Evolutionary conservation across 2,888 invertebrate species (phyloP).

Genomic region (Philereme transversata): DNA sequence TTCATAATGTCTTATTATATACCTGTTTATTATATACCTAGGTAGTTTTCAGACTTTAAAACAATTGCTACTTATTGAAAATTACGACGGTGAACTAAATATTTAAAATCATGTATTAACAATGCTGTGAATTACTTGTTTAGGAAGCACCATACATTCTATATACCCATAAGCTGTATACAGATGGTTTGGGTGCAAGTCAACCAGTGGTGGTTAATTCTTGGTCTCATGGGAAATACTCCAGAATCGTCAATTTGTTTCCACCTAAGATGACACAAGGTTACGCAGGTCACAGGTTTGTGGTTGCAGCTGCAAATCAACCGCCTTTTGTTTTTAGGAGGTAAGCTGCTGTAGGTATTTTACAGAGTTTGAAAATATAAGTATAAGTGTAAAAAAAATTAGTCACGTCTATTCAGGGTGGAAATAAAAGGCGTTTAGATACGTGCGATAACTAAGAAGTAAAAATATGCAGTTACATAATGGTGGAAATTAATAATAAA

Average conservation of each 20-base stretch:
- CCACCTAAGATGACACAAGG: conserved; percentile 87
- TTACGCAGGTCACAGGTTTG: conserved; percentile 90
- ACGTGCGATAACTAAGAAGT: too few relatives aligned
- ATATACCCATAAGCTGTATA: conserved; percentile 89
- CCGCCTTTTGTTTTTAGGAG: conserved; percentile 89
- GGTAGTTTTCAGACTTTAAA: too few relatives aligned
- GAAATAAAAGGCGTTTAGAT: too few relatives aligned
- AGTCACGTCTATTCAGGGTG: too few relatives aligned
- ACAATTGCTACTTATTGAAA: too few relatives aligned
- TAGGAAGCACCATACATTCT: conserved; percentile 88
- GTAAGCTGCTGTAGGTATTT: conserved; percentile 55
- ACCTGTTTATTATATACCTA: too few relatives aligned
- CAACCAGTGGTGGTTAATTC: conserved; percentile 87
- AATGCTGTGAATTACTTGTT: conserved; percentile 22
- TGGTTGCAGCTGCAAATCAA: conserved; percentile 87
- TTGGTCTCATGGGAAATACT: conserved; percentile 86
- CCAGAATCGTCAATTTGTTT: conserved; percentile 86
- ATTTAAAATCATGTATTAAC: too few relatives aligned
- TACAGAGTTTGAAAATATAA: not conserved
- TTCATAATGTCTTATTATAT: not conserved
- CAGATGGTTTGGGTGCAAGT: conserved; percentile 89
- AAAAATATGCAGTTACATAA: too few relatives aligned
- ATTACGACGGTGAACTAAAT: too few relatives aligned
- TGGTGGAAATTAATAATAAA: not conserved
- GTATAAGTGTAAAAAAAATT: not conserved